Base-by-base conservation (phyloP, 2,113 vertebrate genomes). In the Oryzias celebensis region DNA sequence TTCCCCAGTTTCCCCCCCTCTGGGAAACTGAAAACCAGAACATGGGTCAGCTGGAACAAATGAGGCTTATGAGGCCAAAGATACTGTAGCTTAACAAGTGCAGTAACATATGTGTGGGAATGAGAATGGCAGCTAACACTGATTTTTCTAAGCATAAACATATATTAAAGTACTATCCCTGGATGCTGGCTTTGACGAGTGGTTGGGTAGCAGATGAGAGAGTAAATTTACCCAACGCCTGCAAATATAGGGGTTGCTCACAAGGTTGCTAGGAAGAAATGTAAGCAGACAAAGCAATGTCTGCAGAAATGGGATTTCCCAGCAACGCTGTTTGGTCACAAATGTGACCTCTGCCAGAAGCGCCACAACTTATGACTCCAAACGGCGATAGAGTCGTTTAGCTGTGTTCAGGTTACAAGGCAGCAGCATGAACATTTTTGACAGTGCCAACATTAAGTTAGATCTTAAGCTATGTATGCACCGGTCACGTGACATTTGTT, bases 11-110 rank as follows among this genome's bases (percentile, higher is more conserved):
- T 2, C 42, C 49, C 65, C 70, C 56, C 73, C 71, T n/a, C 28
- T 80, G 81, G 71, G 77, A 68, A 83, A 78, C 52, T 75, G 52
- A 53, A 77, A 71, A 59, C 71, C 75, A 71, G 65, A 42, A 52
- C 62, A 46, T 73, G 68, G 72, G 82, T 80, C 85, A 81, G 56
- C 36, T 65, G 67, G 72, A 80, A 75, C 71, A 68, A 84, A 85
- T 46, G 16, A 74, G 58, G 78, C 57, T 80, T 65, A 75, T 4
- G 12, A 4, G 62, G 68, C 69, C 72, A 73, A 75, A 80, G 58
- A 71, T 57, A 42, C 45, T 2, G 60, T 56, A 80, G 75, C 77
- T 83, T 81, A 76, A 65, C 73, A 72, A 76, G 73, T 42, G 60
- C 52, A 78, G 53, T 77, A 82, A 84, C 36, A 77, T 80, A 84